phyloP scores from a whole-genome alignment of 2,113 vertebrate genomes.

The Megalops atlanticus region DNA sequence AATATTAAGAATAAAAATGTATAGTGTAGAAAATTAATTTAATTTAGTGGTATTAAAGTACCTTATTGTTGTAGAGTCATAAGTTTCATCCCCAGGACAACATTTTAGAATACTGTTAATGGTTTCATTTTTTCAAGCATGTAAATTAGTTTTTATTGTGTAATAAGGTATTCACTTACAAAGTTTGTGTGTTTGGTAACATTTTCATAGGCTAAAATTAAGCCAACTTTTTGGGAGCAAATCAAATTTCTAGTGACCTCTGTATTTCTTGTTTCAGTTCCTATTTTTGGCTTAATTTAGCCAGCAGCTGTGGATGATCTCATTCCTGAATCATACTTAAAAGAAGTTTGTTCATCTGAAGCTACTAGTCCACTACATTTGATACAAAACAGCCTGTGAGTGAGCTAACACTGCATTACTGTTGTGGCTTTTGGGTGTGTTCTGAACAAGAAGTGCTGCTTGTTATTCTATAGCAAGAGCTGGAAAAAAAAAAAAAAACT shows the following conservation, averaged over 20 bases:
- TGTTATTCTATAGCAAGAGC: too few relatives aligned
- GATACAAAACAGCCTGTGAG: neutral
- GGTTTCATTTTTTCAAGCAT: neutral
- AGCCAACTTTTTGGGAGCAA: neutral
- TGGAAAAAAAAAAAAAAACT: too few relatives aligned
- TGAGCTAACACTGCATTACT: neutral
- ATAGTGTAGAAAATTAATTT: too few relatives aligned
- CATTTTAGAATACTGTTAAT: neutral
- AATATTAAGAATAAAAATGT: too few relatives aligned
- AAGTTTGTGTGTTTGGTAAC: neutral
- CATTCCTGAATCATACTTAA: neutral
- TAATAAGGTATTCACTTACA: neutral
- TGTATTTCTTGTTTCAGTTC: neutral
- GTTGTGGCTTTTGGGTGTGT: neutral
- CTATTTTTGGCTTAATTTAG: neutral
- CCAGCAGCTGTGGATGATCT: conserved; percentile 8
- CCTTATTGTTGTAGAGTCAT: neutral
- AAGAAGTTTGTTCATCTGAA: neutral
- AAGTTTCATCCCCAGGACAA: neutral
- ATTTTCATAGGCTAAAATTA: neutral
- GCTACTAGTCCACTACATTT: neutral
- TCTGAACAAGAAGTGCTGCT: neutral
- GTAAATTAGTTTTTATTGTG: neutral
- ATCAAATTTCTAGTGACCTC: neutral
- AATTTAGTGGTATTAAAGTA: too few relatives aligned